Conservation (phyloP, 2,797 vertebrate species). For the Mus caroli region DNA sequence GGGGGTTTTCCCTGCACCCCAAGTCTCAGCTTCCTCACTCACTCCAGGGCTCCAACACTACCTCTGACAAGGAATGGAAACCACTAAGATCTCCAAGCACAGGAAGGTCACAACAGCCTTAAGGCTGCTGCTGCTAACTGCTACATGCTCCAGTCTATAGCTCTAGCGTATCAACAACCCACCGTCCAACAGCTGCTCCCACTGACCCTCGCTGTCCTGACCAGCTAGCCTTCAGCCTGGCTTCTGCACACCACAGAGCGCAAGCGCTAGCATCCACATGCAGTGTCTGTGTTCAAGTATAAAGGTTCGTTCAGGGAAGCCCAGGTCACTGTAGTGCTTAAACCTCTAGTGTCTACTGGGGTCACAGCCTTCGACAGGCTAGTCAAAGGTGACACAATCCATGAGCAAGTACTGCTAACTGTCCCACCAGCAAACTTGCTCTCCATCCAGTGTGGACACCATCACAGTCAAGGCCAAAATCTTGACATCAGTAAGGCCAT, state of each 20-base stretch:
- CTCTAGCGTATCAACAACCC: constrained; percentile 31
- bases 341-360: constrained; percentile 57
- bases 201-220: background rate
- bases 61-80: background rate
- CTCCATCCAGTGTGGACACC: background rate
- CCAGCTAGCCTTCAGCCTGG: background rate
- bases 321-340: constrained; percentile 54
- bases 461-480: constrained; percentile 44
- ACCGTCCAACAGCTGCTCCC: background rate
- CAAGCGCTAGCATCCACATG: background rate
- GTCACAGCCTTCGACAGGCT: background rate
- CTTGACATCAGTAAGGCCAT: background rate
- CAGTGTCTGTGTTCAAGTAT: constrained; percentile 51
- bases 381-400: background rate
- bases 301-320: constrained; percentile 11
- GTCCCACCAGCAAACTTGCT: background rate
- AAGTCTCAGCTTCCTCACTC: background rate
- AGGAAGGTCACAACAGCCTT: background rate
- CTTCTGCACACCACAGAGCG: background rate
- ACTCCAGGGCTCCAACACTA: background rate
- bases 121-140: background rate
- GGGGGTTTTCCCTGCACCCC: background rate
- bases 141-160: background rate
- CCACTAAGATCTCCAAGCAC: background rate
- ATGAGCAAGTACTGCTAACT: background rate